Base-by-base conservation (phyloP, 2,797 vertebrate genomes). In the Megalops cyprinoides region DNA sequence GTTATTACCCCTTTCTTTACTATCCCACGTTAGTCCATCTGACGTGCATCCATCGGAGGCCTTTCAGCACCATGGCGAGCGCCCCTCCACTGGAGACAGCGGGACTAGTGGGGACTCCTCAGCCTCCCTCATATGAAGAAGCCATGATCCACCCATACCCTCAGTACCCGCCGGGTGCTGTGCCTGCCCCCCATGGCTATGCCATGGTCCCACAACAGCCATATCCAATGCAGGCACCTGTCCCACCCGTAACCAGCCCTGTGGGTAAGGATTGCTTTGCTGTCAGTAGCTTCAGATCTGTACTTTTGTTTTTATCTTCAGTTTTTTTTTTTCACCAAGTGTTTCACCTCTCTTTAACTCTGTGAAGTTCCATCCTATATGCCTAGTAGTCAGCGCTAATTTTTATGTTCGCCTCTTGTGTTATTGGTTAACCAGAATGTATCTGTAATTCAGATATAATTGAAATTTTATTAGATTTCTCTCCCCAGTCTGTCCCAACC, bases 81-180 rank as follows among this genome's bases (percentile, higher is more conserved):
- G 88, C 89, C 23, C 89, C 89, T 39, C 89, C 88, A 0, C 0
- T 85, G 28, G 87, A 86, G 31, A 34, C 56, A 8, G 23, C 77
- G 12, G 71, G 49, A 4, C 67, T 78, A 25, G 15, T 79, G 25
- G 85, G 77, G 3, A 6, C 62, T 12, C 80, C 71, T 3, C 82
- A 82, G 44, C 89, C 87, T 5, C 89, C 88, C 9, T 87, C 89
- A 0, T 90, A 90, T 46, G 87, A 88, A 76, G 88, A 90, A 44
- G 25, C 84, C 0, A 39, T 86, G 58, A 62, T 46, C 12, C 2
- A 60, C 53, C 73, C 60, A 18, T 74, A 49, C 49, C 69, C 77
- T 18, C 42, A 1, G 0, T 81, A 83, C 48, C 73, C 79, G 31
- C 76, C 78, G 5, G 44, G 79, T 31, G 67, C 62, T 23, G 34